A percentile compares a stretch with the other conserved stretches of the same genome.
Conservation (phyloP, 2,797 vertebrate genomes). For the Anguilla obscura region DNA sequence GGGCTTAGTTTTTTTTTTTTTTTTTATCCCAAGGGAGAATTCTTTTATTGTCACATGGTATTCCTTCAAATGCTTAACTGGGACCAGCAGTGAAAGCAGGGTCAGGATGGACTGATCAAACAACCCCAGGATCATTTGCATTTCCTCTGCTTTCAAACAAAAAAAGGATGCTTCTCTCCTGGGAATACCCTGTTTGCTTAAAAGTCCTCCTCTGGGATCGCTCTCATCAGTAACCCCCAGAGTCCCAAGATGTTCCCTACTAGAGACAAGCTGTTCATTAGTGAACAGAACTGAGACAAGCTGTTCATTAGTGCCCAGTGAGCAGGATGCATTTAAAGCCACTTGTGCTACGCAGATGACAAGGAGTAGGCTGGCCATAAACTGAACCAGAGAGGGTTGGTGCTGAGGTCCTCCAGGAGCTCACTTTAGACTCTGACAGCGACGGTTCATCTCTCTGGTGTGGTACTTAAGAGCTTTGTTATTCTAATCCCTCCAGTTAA, state of each 20-base stretch:
- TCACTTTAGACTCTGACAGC: neutral
- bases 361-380: neutral
- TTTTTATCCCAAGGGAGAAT: neutral
- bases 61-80: neutral
- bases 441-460: neutral
- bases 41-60: neutral
- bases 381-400: neutral
- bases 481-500: neutral
- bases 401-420: neutral
- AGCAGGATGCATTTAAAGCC: neutral
- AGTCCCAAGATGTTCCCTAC: neutral
- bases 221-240: neutral
- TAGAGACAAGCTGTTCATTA: slow-evolving; percentile 16
- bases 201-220: neutral
- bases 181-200: neutral
- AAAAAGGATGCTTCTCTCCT: neutral
- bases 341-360: neutral
- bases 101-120: slow-evolving; percentile 8
- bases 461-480: neutral
- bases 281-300: slow-evolving; percentile 20
- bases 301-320: slow-evolving; percentile 20
- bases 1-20: neutral
- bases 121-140: neutral
- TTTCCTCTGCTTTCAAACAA: neutral
- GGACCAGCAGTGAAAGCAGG: neutral